Evolutionary conservation across 1,140 invertebrate genomes (phyloP), one percentile per base, ranked within the genome.

Genomic region (Anagrus nilaparvatae): DNA sequence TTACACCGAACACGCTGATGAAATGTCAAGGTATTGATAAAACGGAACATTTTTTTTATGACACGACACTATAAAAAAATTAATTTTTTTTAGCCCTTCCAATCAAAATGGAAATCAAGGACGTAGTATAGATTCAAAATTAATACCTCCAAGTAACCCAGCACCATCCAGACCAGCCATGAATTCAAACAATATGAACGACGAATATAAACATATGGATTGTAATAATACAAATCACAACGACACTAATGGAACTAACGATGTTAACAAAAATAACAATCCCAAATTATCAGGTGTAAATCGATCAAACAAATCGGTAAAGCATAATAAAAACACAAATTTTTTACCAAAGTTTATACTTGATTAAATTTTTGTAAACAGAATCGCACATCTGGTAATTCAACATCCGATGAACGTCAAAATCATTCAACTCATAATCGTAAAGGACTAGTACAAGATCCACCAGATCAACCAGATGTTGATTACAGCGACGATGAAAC

Each of bases 401-500:
- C 67, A 52, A 65, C 66, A 49, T 58, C 61, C 14, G 50, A n/a
- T n/a, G n/a, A n/a, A n/a, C n/a, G n/a, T n/a, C n/a, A n/a, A n/a
- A n/a, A n/a, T n/a, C n/a, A n/a, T n/a, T n/a, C n/a, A n/a, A n/a
- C n/a, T n/a, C n/a, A n/a, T n/a, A n/a, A n/a, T n/a, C n/a, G n/a
- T n/a, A n/a, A n/a, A n/a, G n/a, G n/a, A n/a, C n/a, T n/a, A n/a
- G n/a, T n/a, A n/a, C n/a, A 90, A 55, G 88, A 88, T 56, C 82
- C 85, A 8, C 84, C 87, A 4, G 82, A 84, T 16, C 84, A 88
- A 54, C 87, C 87, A 1, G 86, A 90, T 65, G 77, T 89, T 46
- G 87, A 90, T 63, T 90, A 90, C 61, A 89, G 85, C 28, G 87
- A 91, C 56, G 86, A 90, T 64, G 87, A 91, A 53, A 80, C 79